Base-by-base conservation (phyloP, 1,140 invertebrate genomes). In the Drosophila pectinifera region DNA sequence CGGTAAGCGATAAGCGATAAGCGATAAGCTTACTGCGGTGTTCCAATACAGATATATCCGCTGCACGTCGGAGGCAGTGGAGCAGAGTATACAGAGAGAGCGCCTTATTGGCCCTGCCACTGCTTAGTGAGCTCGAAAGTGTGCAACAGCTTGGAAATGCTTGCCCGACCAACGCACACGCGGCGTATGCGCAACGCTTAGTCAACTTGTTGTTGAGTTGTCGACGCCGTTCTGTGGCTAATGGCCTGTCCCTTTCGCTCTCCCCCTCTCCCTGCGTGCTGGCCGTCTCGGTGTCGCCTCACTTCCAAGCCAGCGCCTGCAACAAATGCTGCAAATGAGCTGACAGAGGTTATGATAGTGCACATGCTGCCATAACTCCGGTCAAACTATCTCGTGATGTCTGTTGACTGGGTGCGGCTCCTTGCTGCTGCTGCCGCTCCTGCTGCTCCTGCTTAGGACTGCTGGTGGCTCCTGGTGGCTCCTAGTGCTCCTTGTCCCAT, bases 261-360 rank as follows among this genome's bases (percentile, higher is more conserved):
- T 20, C 45, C 14, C 36, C 6, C n/a, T 28, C 24, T 13, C 48
- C 18, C 2, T 49, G n/a, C n/a, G 16, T 34, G 0, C 26, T 31
- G 16, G 16, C 7, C 16, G 11, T 34, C 48, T 68, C 48, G 43
- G 43, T 42, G 69, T 72, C 70, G 43, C 39, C 64, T 41, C 45
- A 48, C 48, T 76, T 58, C 74, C 63, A 54, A 69, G 55, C 55
- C 54, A 68, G 58, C 54, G 61, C 53, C 51, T 76, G 75, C 83
- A 86, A 83, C 83, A 88, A 86, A 83, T 88, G 67, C 80, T 89
- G 84, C 67, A 88, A 88, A 88, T 89, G 83, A 88, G 84, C 83
- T 88, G 84, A 83, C 72, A 83, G 75, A 61, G 84, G 65, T 77
- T 89, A 88, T 88, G 80, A 88, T 83, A 78, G 73, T 61, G 74